Evolutionary conservation across 2,797 vertebrate genomes (phyloP).

Genomic region (Onychomys arenicola): DNA sequence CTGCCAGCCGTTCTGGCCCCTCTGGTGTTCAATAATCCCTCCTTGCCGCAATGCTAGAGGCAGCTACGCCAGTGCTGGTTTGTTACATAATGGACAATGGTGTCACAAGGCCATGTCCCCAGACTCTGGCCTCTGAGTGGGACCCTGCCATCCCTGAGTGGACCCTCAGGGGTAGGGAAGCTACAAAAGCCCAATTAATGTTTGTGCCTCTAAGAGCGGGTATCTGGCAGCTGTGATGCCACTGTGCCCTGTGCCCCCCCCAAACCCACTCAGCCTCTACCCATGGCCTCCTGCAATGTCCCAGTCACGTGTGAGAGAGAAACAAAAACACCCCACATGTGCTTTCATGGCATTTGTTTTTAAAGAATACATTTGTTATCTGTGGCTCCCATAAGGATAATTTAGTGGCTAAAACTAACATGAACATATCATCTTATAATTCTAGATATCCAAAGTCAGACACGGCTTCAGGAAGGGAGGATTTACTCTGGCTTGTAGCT

Average conservation of each 20-base stretch:
- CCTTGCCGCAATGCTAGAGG: not conserved
- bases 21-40: not conserved
- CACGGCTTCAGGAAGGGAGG: too few relatives aligned
- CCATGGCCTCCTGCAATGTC: not conserved
- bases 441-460: not conserved
- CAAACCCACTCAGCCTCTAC: not conserved
- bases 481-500: not conserved
- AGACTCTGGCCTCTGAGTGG: not conserved
- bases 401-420: too few relatives aligned
- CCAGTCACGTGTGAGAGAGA: not conserved
- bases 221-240: not conserved
- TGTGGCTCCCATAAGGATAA: not conserved
- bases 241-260: not conserved
- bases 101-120: not conserved
- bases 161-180: not conserved
- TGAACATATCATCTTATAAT: not conserved
- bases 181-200: too few relatives aligned
- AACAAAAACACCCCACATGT: not conserved
- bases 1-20: fast-evolving
- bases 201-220: not conserved
- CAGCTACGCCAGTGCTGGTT: not conserved
- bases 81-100: not conserved
- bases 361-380: not conserved
- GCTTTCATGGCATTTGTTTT: not conserved
- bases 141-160: not conserved